These are phyloP conservation scores for Peribatodes rhomboidaria DNA, from an alignment of 2,888 invertebrate species.

Conservation along the genomic window DNA sequence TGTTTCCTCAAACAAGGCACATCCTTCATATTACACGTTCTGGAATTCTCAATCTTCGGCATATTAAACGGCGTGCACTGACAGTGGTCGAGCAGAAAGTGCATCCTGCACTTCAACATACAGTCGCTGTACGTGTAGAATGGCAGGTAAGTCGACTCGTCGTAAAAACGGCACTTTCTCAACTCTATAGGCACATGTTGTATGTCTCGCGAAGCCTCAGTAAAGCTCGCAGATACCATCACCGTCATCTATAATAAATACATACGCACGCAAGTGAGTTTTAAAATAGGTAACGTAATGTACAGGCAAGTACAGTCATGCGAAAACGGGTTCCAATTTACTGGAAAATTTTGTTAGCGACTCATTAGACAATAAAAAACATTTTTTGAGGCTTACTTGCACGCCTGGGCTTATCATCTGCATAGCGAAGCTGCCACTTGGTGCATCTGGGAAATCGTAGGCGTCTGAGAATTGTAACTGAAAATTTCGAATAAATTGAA, in stretches of 20 bases:
- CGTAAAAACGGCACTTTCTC: constrained; percentile 86
- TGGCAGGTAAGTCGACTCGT: constrained; percentile 78
- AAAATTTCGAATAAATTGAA: constrained; percentile 42
- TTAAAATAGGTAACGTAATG: neutral
- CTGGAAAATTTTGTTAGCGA: constrained; percentile 27
- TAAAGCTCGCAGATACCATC: constrained; percentile 74
- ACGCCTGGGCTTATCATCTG: constrained; percentile 77
- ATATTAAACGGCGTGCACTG: constrained; percentile 87
- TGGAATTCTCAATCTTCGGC: constrained; percentile 70
- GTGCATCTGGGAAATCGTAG: constrained; percentile 86
- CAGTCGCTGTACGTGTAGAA: constrained; percentile 87
- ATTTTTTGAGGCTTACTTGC: constrained; percentile 52
- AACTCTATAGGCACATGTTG: constrained; percentile 72
- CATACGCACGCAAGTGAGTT: neutral
- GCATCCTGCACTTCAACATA: constrained; percentile 85
- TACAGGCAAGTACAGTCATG: constrained; percentile 5
- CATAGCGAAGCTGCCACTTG: constrained; percentile 84
- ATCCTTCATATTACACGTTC: constrained; percentile 83
- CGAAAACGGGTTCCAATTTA: constrained; percentile 28
- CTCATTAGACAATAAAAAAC: constrained; percentile 20
- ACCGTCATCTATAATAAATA: constrained; percentile 70
- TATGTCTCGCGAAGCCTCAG: constrained; percentile 79
- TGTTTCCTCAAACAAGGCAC: constrained; percentile 79
- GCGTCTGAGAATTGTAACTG: constrained; percentile 86
- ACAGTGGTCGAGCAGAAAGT: constrained; percentile 81